Conservation (phyloP, 2,113 vertebrate genomes). For the Lutjanus erythropterus region DNA sequence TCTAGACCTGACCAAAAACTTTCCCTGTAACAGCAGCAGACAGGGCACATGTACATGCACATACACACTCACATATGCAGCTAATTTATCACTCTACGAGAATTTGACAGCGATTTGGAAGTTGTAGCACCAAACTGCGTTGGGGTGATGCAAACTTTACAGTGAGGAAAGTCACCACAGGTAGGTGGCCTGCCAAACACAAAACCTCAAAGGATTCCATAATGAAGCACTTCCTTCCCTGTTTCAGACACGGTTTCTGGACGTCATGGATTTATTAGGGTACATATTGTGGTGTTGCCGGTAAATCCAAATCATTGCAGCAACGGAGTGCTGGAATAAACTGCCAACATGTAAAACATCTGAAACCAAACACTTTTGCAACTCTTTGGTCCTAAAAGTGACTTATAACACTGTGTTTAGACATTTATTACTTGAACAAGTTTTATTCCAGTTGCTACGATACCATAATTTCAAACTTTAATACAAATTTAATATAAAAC, state of each 20-base stretch:
- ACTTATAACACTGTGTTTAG: neutral
- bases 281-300: neutral
- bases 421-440: neutral
- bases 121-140: slow-evolving; percentile 20
- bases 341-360: neutral
- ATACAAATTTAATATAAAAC: too few species aligned
- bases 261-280: neutral
- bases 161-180: slow-evolving; percentile 8
- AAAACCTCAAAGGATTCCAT: slow-evolving; percentile 5
- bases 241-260: neutral
- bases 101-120: slow-evolving; percentile 55
- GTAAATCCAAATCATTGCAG: neutral
- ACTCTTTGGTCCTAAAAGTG: neutral
- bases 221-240: neutral
- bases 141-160: slow-evolving; percentile 24
- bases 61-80: slow-evolving; percentile 22
- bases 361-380: neutral
- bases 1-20: slow-evolving; percentile 85
- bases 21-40: slow-evolving; percentile 75
- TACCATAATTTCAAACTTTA: too few species aligned
- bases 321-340: neutral
- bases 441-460: too few species aligned
- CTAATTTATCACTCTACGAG: slow-evolving; percentile 46
- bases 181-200: slow-evolving; percentile 17
- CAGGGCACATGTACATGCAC: slow-evolving; percentile 36